Conservation (phyloP, 1,140 invertebrate species). For the Neodiprion pinetum region DNA sequence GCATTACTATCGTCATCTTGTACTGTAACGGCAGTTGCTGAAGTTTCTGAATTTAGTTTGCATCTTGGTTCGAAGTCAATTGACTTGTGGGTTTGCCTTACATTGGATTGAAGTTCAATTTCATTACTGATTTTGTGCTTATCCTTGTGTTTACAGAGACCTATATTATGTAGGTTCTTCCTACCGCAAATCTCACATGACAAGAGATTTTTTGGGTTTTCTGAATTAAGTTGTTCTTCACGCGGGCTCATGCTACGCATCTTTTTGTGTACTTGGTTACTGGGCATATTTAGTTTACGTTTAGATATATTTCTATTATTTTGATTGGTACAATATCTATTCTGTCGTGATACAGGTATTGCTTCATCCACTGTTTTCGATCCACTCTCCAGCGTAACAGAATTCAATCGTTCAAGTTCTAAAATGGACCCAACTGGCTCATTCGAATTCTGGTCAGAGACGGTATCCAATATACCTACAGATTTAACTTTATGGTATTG, state of each 20-base stretch:
- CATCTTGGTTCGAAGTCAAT: slow-evolving; percentile 29
- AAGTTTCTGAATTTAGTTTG: slow-evolving; percentile 1
- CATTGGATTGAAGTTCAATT: slow-evolving; percentile 42
- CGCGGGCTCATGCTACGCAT: neutral
- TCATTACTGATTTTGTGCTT: slow-evolving; percentile 37
- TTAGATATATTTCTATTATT: slow-evolving; percentile 32
- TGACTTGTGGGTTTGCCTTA: slow-evolving; percentile 26
- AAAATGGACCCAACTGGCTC: neutral
- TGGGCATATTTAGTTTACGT: neutral
- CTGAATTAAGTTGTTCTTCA: slow-evolving; percentile 8
- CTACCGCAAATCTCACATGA: slow-evolving; percentile 40
- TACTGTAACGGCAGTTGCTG: neutral
- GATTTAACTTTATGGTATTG: slow-evolving; percentile 53
- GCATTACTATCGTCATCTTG: neutral
- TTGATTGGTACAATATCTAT: slow-evolving; percentile 19
- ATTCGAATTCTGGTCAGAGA: neutral
- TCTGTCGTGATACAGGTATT: neutral
- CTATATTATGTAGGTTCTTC: slow-evolving; percentile 24
- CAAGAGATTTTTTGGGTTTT: slow-evolving; percentile 7
- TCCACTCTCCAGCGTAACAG: slow-evolving; percentile 20
- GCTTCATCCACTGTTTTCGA: slow-evolving; percentile 26
- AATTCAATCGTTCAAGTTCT: slow-evolving; percentile 10
- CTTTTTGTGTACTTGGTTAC: neutral
- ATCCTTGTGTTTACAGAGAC: slow-evolving; percentile 29
- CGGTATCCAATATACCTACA: slow-evolving; percentile 15